Conservation (phyloP, 92 coral and sea anemone genomes). For the Bergia puertoricense region DNA sequence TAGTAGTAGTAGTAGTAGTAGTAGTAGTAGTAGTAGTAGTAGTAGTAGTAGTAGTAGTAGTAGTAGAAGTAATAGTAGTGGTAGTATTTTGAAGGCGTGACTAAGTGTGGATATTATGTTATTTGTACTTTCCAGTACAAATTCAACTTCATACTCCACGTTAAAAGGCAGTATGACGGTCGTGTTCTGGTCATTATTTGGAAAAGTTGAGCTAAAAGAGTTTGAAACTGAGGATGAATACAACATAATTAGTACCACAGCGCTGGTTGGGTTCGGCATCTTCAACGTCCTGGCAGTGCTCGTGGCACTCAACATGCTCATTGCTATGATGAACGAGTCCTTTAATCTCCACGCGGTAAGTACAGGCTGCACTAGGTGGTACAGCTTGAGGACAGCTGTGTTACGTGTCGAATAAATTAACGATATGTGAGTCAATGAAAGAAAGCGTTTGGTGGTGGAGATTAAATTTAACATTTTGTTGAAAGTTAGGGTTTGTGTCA, state of each 20-base stretch:
- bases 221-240: conserved; percentile 42
- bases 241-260: conserved; percentile 42
- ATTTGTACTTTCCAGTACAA: not conserved
- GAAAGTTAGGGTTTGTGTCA: too few species aligned
- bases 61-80: not conserved
- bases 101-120: not conserved
- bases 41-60: not conserved
- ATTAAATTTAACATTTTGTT: too few species aligned
- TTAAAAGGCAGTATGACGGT: conserved; percentile 43
- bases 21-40: not conserved
- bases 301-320: conserved; percentile 57
- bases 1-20: too few species aligned
- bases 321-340: conserved; percentile 57
- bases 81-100: not conserved
- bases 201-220: conserved; percentile 35
- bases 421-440: not conserved
- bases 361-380: not conserved
- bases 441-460: not conserved
- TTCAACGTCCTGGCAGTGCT: conserved; percentile 49
- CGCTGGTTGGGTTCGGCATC: conserved; percentile 45
- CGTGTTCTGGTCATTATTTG: conserved; percentile 59
- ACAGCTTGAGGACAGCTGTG: too few species aligned
- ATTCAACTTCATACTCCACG: not conserved
- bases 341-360: conserved; percentile 50
- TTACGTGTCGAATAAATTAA: too few species aligned